These are phyloP conservation scores for Mobula hypostoma DNA, from an alignment of 2,113 vertebrate genomes.

Conservation along the genomic window DNA sequence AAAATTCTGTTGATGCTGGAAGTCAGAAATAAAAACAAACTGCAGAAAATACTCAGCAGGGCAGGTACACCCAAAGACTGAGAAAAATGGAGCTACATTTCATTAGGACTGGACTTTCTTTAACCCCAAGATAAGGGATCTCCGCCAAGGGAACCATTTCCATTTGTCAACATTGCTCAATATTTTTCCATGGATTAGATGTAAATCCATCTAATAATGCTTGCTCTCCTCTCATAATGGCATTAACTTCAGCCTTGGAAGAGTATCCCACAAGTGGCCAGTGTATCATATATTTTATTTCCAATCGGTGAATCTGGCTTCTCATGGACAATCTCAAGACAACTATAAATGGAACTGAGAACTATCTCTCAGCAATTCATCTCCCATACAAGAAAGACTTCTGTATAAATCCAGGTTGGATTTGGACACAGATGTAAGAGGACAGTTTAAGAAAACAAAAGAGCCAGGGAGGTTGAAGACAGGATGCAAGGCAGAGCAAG, in stretches of 20 bases:
- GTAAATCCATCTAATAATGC: background rate
- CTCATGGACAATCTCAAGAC: background rate
- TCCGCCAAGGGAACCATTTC: background rate
- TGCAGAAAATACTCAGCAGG: too few relatives aligned
- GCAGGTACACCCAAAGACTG: too few relatives aligned
- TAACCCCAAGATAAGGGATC: background rate
- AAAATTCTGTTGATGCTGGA: too few relatives aligned
- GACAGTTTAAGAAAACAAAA: background rate
- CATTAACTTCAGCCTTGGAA: background rate
- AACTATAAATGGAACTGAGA: background rate
- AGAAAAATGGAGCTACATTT: too few relatives aligned
- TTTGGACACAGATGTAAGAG: background rate
- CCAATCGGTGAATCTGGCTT: background rate
- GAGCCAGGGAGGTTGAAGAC: background rate
- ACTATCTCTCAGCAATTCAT: background rate
- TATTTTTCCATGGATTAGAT: background rate
- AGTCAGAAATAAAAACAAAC: too few relatives aligned
- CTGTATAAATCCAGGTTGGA: background rate
- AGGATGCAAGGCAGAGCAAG: background rate
- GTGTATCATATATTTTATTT: background rate
- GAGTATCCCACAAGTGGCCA: background rate
- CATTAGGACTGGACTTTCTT: too few relatives aligned
- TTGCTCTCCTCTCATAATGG: background rate
- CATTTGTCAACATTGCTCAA: background rate
- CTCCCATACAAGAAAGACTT: background rate